phyloP scores from a whole-genome alignment of 1,140 invertebrate genomes.

The Hylaeus volcanicus region DNA sequence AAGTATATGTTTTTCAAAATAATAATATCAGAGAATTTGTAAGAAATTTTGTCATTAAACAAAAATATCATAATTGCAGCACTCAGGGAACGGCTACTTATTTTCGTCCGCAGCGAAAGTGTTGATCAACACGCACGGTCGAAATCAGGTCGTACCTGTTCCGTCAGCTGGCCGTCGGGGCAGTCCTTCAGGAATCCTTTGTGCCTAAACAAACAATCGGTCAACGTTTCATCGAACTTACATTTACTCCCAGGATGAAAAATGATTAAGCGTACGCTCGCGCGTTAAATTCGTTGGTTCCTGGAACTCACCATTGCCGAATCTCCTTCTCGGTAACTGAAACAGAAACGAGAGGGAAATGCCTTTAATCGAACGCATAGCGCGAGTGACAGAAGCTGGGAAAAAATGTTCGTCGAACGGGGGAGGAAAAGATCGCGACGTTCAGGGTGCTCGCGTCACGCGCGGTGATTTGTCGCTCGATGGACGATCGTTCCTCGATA shows the following conservation, averaged over 20 bases:
- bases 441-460: not conserved
- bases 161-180: constrained; percentile 94
- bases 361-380: not conserved
- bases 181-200: constrained; percentile 97
- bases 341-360: constrained; percentile 80
- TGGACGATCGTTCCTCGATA: not conserved
- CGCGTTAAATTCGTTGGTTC: not conserved
- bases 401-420: not conserved
- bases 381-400: constrained; percentile 24
- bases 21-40: too few relatives aligned
- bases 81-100: too few relatives aligned
- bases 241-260: not conserved
- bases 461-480: too few relatives aligned
- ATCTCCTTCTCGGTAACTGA: constrained; percentile 93
- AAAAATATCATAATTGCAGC: too few relatives aligned
- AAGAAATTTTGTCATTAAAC: too few relatives aligned
- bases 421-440: constrained; percentile 7
- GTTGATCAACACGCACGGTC: too few relatives aligned
- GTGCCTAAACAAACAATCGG: constrained; percentile 84
- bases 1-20: too few relatives aligned
- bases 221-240: constrained; percentile 26
- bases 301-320: constrained; percentile 88
- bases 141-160: constrained; percentile 85
- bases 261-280: too few relatives aligned
- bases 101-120: too few relatives aligned